phyloP scores from a whole-genome alignment of 2,113 vertebrate species.

The Semnornis frantzii region DNA sequence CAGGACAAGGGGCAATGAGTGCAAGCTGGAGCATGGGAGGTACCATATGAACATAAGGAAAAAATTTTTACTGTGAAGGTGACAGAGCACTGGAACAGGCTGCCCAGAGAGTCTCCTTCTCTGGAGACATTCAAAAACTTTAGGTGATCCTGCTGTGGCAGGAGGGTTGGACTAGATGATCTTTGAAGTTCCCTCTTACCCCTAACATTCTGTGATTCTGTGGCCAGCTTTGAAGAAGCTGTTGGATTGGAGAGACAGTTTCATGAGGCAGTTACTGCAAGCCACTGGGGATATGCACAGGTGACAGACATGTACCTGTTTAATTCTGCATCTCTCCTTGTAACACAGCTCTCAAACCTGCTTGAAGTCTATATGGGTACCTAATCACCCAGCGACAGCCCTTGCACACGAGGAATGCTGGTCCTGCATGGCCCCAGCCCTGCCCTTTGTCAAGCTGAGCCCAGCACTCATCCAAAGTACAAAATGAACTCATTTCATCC shows the following conservation, averaged over 20 bases:
- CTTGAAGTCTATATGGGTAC: fast-evolving
- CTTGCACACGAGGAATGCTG: neutral
- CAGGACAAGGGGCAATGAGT: too few relatives aligned
- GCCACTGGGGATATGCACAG: neutral
- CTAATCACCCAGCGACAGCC: neutral
- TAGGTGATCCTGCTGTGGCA: too few relatives aligned
- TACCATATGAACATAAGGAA: too few relatives aligned
- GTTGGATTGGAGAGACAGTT: neutral
- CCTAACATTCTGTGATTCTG: too few relatives aligned
- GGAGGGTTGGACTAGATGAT: too few relatives aligned
- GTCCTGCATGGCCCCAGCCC: neutral
- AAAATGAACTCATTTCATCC: neutral
- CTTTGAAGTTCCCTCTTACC: too few relatives aligned
- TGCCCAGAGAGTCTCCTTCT: too few relatives aligned
- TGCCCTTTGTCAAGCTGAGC: neutral
- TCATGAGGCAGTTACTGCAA: neutral
- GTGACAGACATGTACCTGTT: neutral
- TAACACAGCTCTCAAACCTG: neutral
- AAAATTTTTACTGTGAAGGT: too few relatives aligned
- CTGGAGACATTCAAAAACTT: too few relatives aligned
- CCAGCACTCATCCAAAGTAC: neutral
- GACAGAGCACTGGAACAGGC: too few relatives aligned
- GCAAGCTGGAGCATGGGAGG: too few relatives aligned
- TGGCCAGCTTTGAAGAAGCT: neutral
- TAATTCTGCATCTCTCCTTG: neutral